Evolutionary conservation across 2,888 invertebrate species (phyloP).

Genomic region (Stenodera caucasica): DNA sequence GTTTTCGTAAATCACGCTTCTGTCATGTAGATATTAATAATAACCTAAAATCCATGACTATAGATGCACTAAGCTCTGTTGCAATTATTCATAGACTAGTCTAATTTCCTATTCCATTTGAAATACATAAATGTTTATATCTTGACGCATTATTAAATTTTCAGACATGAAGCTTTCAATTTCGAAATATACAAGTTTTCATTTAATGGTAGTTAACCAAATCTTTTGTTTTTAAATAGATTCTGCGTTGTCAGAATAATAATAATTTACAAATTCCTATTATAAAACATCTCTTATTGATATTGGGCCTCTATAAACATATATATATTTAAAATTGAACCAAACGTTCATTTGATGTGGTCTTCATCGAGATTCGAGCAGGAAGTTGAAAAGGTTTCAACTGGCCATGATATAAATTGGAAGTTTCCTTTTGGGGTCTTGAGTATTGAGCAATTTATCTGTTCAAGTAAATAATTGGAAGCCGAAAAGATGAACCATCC

Average conservation of each 20-base stretch:
- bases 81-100: background rate
- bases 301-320: too few relatives aligned
- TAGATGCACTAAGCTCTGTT: background rate
- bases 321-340: background rate
- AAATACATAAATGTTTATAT: background rate
- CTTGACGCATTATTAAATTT: background rate
- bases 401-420: conserved; percentile 32
- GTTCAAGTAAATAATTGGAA: conserved; percentile 30
- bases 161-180: background rate
- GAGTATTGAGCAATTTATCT: conserved; percentile 32
- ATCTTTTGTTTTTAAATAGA: too few relatives aligned
- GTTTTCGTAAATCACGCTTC: too few relatives aligned
- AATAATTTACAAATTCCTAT: too few relatives aligned
- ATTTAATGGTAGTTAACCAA: too few relatives aligned
- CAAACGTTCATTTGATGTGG: conserved; percentile 31
- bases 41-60: background rate
- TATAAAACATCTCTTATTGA: too few relatives aligned
- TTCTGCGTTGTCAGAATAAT: too few relatives aligned
- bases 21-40: background rate
- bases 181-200: too few relatives aligned
- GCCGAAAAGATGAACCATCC: conserved; percentile 18
- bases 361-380: conserved; percentile 13
- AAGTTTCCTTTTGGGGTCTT: conserved; percentile 26
- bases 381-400: conserved; percentile 23
- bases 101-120: background rate